Evolutionary conservation across 1,140 invertebrate genomes (phyloP), one percentile per base, ranked within the genome.

Genomic region (Caerostris darwini): DNA sequence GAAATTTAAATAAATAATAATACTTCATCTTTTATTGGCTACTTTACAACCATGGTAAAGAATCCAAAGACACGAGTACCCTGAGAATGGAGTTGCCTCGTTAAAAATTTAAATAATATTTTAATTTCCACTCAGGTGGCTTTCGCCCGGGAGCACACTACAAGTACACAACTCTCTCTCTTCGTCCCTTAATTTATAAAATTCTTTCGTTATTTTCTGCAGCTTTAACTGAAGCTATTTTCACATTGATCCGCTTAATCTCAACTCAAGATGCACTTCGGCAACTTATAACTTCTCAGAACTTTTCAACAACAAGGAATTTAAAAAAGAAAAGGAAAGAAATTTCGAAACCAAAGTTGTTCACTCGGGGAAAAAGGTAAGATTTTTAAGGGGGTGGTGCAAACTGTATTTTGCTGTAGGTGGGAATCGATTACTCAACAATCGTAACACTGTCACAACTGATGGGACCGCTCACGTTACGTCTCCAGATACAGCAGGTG

Each of bases 381-480:
- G 71, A 12, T 77, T 53, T 8, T 53, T 8, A 3, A 12, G 50
- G 5, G 19, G 34, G 34, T 34, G 34, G 2, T 2, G 34, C 34
- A 34, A 34, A 77, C 53, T 3, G 34, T 7, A 34, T 58, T 57
- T 57, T 17, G 17, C 54, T 17, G 82, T n/a, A 85, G 34, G 3
- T 7, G 57, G 50, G 56, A 85, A 85, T 85, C 82, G 82, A 85
- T 85, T 85, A 85, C 19, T 56, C 82, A 85, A 85, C 82, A 85
- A 85, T 57, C 82, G 56, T 17, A 85, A 85, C 82, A 85, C 82
- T 57, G 82, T 85, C 82, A 5, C 14, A 19, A 3, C 82, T n/a
- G 54, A n/a, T 8, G 82, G 82, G 82, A 85, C 82, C 5, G 57
- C 54, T 85, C 57, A 85, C 54, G 19, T 6, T 58, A 56, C 14